Conservation (phyloP, 2,113 vertebrate species). For the Gasterosteus nipponicus region DNA sequence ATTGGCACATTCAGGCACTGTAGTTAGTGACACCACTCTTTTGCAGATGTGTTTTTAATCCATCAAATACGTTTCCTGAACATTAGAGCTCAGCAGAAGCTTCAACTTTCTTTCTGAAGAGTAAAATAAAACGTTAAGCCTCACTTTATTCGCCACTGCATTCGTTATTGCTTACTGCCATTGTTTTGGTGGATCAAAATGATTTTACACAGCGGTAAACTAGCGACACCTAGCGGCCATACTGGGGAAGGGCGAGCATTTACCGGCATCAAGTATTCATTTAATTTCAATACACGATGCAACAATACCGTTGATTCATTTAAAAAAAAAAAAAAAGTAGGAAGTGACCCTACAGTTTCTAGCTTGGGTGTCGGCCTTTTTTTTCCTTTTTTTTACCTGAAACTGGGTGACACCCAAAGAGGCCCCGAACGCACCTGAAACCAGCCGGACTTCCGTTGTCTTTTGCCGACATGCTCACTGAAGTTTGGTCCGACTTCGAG, state of each 20-base stretch:
- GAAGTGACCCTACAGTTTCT: not conserved
- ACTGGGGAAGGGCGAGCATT: not conserved
- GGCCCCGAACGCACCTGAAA: constrained; percentile 40
- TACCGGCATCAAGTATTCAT: not conserved
- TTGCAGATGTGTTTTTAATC: not conserved
- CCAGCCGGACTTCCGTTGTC: not conserved
- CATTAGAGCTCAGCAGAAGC: not conserved
- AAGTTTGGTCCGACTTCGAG: constrained; percentile 59
- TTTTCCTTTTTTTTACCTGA: not conserved
- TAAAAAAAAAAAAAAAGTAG: not conserved
- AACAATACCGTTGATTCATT: not conserved
- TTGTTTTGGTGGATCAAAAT: not conserved
- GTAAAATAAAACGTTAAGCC: not conserved
- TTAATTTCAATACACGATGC: not conserved
- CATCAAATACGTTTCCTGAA: not conserved
- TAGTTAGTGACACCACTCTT: not conserved
- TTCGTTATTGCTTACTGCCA: not conserved
- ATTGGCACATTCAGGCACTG: accelerated
- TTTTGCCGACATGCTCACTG: constrained; percentile 46
- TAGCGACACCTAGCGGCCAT: constrained; percentile 40
- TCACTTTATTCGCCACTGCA: not conserved
- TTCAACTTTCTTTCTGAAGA: not conserved
- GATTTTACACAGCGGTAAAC: not conserved
- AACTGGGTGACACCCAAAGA: not conserved
- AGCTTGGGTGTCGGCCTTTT: not conserved